These are phyloP conservation scores for Hypocryptadius cinnamomeus DNA, from an alignment of 2,113 vertebrate genomes.

Conservation along the genomic window DNA sequence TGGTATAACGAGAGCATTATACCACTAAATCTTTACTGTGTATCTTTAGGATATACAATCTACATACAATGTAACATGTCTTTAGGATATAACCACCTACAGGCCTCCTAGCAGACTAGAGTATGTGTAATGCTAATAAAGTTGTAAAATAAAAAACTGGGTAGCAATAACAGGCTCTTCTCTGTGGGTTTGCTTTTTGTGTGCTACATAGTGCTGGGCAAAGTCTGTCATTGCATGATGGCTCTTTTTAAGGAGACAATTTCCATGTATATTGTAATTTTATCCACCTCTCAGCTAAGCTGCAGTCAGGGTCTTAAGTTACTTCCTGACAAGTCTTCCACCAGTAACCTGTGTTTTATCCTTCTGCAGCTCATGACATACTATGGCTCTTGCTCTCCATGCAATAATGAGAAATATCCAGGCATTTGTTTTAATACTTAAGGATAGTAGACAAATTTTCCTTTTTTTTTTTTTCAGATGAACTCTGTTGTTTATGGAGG, in stretches of 20 bases:
- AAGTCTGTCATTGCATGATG: background rate
- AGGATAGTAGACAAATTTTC: background rate
- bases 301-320: background rate
- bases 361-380: background rate
- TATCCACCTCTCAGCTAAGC: background rate
- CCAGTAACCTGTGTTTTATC: background rate
- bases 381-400: background rate
- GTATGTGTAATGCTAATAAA: background rate
- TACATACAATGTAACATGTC: background rate
- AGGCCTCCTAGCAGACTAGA: background rate
- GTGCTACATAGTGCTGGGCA: background rate
- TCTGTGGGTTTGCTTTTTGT: background rate
- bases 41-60: background rate
- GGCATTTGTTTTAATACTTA: background rate
- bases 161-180: background rate
- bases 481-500: background rate
- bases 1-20: background rate
- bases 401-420: background rate
- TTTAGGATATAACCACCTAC: background rate
- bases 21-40: background rate
- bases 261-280: background rate
- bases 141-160: background rate
- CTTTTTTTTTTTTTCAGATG: accelerated
- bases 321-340: background rate
- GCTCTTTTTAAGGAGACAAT: background rate